phyloP scores from a whole-genome alignment of 2,797 vertebrate genomes.

The Falco berigora region DNA sequence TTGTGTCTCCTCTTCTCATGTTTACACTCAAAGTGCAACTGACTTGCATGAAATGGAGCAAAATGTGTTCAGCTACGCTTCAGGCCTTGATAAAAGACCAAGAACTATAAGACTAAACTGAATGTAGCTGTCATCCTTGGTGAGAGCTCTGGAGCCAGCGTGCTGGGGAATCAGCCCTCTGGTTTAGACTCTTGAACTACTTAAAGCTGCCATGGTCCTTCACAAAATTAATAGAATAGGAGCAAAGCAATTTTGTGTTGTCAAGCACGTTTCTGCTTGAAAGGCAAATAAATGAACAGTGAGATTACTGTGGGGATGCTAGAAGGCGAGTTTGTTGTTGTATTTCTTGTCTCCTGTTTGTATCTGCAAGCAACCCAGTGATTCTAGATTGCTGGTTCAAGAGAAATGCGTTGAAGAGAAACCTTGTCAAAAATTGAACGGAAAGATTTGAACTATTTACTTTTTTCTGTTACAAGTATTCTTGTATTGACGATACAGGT shows the following conservation, averaged over 20 bases:
- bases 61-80: neutral
- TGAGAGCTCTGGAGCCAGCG: neutral
- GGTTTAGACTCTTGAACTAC: neutral
- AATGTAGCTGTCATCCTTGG: neutral
- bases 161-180: neutral
- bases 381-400: slow-evolving; percentile 18
- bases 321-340: neutral
- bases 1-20: neutral
- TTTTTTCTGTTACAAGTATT: neutral
- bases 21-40: neutral
- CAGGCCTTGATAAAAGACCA: neutral
- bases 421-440: neutral
- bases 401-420: slow-evolving; percentile 22
- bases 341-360: neutral
- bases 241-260: slow-evolving; percentile 15
- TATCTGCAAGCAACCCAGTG: neutral
- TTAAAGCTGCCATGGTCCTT: neutral
- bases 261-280: neutral
- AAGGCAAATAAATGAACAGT: slow-evolving; percentile 7
- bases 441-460: neutral
- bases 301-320: neutral
- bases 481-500: neutral
- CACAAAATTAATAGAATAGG: neutral
- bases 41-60: neutral
- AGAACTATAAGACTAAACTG: neutral